phyloP scores from a whole-genome alignment of 2,113 vertebrate genomes.

The Dipodomys stephensi region DNA sequence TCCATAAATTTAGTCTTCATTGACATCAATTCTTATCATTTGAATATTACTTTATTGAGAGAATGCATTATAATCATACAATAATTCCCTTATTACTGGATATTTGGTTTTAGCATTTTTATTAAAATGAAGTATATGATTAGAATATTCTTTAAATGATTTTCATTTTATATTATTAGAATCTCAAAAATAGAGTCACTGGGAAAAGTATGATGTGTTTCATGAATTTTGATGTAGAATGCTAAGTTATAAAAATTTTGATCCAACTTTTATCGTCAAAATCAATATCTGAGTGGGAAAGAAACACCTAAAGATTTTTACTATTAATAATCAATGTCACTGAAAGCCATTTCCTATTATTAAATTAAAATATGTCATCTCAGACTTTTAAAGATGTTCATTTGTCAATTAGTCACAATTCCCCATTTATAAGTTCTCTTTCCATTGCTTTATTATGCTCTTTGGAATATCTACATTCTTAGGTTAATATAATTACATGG shows the following conservation, averaged over 20 bases:
- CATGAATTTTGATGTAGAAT: slow-evolving; percentile 15
- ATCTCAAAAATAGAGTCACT: neutral
- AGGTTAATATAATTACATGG: neutral
- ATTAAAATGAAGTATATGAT: slow-evolving; percentile 6
- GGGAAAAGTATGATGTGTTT: neutral
- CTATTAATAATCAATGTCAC: neutral
- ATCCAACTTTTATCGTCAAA: slow-evolving; percentile 36
- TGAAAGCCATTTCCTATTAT: neutral
- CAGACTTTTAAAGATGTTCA: slow-evolving; percentile 13
- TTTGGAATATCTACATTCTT: neutral
- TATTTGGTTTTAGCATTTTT: slow-evolving; percentile 41
- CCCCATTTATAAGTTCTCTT: slow-evolving; percentile 31
- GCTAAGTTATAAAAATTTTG: neutral
- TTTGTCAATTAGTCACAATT: neutral
- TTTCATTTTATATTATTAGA: slow-evolving; percentile 28
- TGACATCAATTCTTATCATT: slow-evolving; percentile 22
- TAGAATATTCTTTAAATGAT: neutral
- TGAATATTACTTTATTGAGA: slow-evolving; percentile 21
- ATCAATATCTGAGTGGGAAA: neutral
- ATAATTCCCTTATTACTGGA: neutral
- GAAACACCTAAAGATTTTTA: neutral
- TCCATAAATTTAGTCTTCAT: neutral
- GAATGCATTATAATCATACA: neutral
- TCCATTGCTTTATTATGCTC: neutral
- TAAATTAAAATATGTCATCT: slow-evolving; percentile 23